These are phyloP conservation scores for Haliaeetus albicilla DNA, from an alignment of 2,797 vertebrate species.

Conservation along the genomic window DNA sequence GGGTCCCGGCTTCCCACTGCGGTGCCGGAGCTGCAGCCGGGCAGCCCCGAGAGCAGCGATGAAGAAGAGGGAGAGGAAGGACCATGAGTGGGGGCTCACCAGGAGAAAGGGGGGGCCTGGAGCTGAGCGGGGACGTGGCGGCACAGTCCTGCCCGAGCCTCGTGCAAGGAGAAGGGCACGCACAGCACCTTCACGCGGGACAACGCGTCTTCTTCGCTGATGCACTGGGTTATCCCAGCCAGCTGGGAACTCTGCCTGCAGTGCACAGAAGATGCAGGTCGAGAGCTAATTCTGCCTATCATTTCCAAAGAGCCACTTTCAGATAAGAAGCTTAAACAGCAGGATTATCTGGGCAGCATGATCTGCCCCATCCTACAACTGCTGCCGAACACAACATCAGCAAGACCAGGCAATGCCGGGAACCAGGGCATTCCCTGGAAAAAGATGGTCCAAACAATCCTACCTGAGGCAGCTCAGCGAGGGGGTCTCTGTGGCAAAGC, in stretches of 20 bases:
- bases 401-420: accelerated
- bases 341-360: neutral
- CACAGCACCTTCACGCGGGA: neutral
- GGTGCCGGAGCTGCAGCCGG: neutral
- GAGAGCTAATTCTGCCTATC: neutral
- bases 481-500: neutral
- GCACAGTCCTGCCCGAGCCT: neutral
- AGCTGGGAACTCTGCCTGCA: neutral
- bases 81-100: accelerated
- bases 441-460: too few relatives aligned
- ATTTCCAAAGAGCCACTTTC: neutral
- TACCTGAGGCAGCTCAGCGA: neutral
- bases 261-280: neutral
- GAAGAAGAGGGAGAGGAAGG: neutral
- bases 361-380: neutral
- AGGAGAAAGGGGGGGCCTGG: neutral
- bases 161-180: neutral
- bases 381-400: neutral
- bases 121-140: neutral
- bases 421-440: neutral
- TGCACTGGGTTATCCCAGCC: neutral
- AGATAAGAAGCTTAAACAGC: conserved; percentile 2
- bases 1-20: accelerated
- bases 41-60: neutral
- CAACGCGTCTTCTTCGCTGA: too few relatives aligned